phyloP scores from a whole-genome alignment of 1,140 invertebrate genomes.

The Zaprionus davidi region DNA sequence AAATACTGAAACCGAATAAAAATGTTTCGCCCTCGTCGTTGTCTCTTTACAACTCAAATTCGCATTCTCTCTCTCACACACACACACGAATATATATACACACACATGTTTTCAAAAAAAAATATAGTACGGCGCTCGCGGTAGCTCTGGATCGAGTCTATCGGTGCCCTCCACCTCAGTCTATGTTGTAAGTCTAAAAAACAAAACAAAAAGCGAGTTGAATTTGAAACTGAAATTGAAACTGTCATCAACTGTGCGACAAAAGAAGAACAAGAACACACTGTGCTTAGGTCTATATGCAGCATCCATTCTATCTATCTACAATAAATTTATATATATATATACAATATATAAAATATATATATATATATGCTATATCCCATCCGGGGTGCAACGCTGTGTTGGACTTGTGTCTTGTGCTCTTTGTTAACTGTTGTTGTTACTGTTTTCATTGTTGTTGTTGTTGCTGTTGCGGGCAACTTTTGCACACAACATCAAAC shows the following conservation, averaged over 20 bases:
- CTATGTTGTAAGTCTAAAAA: constrained; percentile 87
- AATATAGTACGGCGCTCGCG: constrained; percentile 84
- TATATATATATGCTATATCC: neutral
- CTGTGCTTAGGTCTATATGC: constrained; percentile 47
- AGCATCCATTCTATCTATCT: constrained; percentile 31
- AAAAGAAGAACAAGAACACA: constrained; percentile 40
- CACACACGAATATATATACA: constrained; percentile 17
- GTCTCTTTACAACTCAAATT: constrained; percentile 29
- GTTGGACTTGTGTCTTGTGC: constrained; percentile 67
- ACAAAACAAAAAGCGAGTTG: constrained; percentile 42
- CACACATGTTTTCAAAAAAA: constrained; percentile 18
- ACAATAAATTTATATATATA: neutral
- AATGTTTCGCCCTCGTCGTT: constrained; percentile 37
- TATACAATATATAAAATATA: neutral
- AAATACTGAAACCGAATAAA: constrained; percentile 8
- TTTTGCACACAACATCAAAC: constrained; percentile 40
- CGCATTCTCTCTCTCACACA: constrained; percentile 27
- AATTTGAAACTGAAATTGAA: constrained; percentile 18
- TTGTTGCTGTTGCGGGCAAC: constrained; percentile 55
- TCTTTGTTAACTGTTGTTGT: constrained; percentile 73
- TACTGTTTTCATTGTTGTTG: constrained; percentile 46
- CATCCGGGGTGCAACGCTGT: constrained; percentile 28
- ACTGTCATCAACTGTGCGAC: constrained; percentile 15
- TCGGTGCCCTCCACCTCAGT: constrained; percentile 89
- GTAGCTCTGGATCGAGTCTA: constrained; percentile 89